A percentile compares a stretch with the other conserved stretches of the same genome.
phyloP scores from a whole-genome alignment of 2,113 vertebrate species.

The Smithornis capensis region DNA sequence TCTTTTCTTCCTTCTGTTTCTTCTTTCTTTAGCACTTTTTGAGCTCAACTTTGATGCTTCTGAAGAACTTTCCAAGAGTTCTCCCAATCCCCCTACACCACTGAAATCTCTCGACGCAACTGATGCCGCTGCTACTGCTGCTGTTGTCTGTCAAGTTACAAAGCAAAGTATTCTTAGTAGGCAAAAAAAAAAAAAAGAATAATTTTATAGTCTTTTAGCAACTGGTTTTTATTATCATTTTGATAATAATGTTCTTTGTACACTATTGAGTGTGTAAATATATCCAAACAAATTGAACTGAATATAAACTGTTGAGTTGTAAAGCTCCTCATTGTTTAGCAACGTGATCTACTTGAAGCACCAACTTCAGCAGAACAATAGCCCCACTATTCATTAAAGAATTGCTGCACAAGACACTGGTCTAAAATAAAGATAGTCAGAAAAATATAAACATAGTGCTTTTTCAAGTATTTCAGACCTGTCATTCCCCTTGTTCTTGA shows the following conservation, averaged over 20 bases:
- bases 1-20: slow-evolving; percentile 87
- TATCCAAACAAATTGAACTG: neutral
- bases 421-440: neutral
- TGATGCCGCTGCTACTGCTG: slow-evolving; percentile 78
- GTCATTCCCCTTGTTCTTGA: neutral
- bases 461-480: neutral
- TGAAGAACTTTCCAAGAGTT: slow-evolving; percentile 87
- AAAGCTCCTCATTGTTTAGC: neutral
- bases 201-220: neutral
- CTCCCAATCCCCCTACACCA: slow-evolving; percentile 78
- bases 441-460: neutral
- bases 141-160: slow-evolving; percentile 71
- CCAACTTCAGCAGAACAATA: neutral
- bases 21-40: slow-evolving; percentile 96
- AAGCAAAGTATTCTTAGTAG: slow-evolving; percentile 25
- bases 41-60: slow-evolving; percentile 92
- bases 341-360: neutral
- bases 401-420: neutral
- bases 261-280: neutral
- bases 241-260: neutral
- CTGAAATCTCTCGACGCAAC: slow-evolving; percentile 80
- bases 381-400: neutral
- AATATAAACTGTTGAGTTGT: neutral
- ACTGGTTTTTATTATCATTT: neutral
- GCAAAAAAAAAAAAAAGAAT: neutral